phyloP scores from a whole-genome alignment of 1,140 invertebrate species.

The Sycophaga agraensis region DNA sequence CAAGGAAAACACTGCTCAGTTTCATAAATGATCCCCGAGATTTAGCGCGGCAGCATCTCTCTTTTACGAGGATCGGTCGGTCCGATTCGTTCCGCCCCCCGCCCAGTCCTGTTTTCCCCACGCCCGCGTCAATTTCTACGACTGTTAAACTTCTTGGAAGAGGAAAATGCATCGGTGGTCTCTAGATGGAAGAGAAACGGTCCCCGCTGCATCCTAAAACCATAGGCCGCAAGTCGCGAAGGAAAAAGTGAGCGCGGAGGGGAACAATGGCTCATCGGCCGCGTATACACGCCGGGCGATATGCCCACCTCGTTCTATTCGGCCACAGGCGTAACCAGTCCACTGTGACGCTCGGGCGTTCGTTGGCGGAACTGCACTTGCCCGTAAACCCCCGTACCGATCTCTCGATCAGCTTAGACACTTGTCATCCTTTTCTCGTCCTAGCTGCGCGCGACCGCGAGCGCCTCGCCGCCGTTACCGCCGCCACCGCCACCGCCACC shows the following conservation, averaged over 20 bases:
- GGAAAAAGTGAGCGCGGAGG: neutral
- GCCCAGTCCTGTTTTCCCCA: too few relatives aligned
- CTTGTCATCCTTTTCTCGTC: constrained; percentile 34
- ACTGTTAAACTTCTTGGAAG: too few relatives aligned
- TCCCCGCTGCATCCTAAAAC: neutral
- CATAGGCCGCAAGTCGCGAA: too few relatives aligned
- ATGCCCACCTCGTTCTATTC: constrained; percentile 21
- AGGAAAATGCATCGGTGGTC: too few relatives aligned
- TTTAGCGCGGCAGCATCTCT: too few relatives aligned
- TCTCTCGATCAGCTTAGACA: constrained; percentile 24
- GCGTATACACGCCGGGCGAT: constrained; percentile 1
- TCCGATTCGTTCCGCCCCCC: too few relatives aligned
- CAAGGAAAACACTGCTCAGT: too few relatives aligned
- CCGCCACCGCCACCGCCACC: too few relatives aligned
- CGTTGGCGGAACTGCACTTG: neutral
- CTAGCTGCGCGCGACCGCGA: neutral
- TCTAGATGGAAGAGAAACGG: neutral
- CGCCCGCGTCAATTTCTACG: too few relatives aligned
- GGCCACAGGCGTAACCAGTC: constrained; percentile 34
- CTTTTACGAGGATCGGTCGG: too few relatives aligned
- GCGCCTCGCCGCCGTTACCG: too few relatives aligned
- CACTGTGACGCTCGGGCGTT: constrained; percentile 30
- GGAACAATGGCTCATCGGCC: constrained; percentile 15
- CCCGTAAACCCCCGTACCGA: constrained; percentile 12
- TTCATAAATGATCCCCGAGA: too few relatives aligned